Base-by-base conservation (phyloP, 2,113 vertebrate genomes). In the Pomatorhinus ruficollis region DNA sequence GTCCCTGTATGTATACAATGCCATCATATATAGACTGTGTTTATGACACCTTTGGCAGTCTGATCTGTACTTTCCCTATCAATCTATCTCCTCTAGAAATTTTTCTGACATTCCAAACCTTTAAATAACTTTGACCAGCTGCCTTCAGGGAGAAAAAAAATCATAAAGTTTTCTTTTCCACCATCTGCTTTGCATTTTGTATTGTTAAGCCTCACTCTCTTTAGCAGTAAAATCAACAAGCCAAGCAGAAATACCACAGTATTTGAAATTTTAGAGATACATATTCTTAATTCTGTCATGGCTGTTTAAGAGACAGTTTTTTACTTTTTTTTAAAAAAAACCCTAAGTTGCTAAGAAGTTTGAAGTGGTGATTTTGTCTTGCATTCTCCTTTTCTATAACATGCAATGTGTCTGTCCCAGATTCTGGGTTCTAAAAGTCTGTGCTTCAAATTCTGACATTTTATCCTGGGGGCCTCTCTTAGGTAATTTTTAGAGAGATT, bases 101-200 rank as follows among this genome's bases (percentile, higher is more conserved):
- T 93, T 83, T 95, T 95, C 52, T 92, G 68, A 63, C 89, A 84
- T 97, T 95, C 91, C 89, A 89, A 83, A 87, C 65, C 91, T 52
- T 87, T 96, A 97, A 96, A 96, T 96, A 96, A 79, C 86, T 92
- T 95, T 66, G 93, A 96, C 74, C 90, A 95, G 89, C 86, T 97
- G 89, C 72, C 63, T 88, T 90, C 12, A 35, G 59, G 33, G 17
- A 35, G 25, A 89, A 77, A 72, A 68, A 77, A 80, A 94, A 76
- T n/a, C 8, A 33, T 68, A 6, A 53, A 77, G 37, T 92, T 95
- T 88, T 92, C 59, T 78, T 70, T 64, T 64, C 18, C 9, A 54
- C 94, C 96, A 95, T 94, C 92, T 96, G 90, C 68, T 90, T 95
- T 92, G 76, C 24, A 18, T 95, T 97, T 95, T 86, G 21, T 63